Base-by-base conservation (phyloP, 2,888 invertebrate species). In the Horisme vitalbata region DNA sequence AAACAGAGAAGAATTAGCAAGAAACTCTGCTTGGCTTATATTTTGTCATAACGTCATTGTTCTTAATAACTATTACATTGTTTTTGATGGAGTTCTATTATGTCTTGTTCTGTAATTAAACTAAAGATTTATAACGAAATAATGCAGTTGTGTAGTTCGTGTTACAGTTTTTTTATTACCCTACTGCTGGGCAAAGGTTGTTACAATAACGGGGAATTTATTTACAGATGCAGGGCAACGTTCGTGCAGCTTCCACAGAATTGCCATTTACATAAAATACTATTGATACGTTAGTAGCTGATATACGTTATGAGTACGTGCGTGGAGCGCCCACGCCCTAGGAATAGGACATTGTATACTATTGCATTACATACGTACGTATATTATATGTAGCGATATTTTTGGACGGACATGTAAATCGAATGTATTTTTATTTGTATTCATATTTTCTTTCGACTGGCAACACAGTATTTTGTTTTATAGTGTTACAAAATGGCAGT, bases 201-300 rank as follows among this genome's bases (percentile, higher is more conserved):
- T n/a, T n/a, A n/a, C n/a, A n/a, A n/a, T n/a, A 18, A 18, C 18
- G 2, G 5, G 8, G 13, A 14, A 4, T 28, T 1, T 28, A 1
- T 1, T 80, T 77, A 0, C 80, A 83, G 83, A 68, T 64, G 23
- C 30, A 62, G 71, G 68, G 70, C 59, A 48, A 45, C 50, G 59
- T 74, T 79, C 72, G 79, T 71, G 83, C 84, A 77, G 84, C 84
- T 83, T 83, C 84, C 84, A 83, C 83, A 70, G 71, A 79, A 81
- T 83, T 83, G 84, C 85, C 86, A 85, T 83, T 82, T 75, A 76
- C 72, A 71, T 79, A 70, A 75, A 65, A 58, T 75, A 72, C 65
- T 74, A 68, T 61, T 67, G 56, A 60, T 55, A 69, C 45, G 52
- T 65, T 68, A 70, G 68, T 73, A 66, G 68, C 63, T 57, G 65